These are phyloP conservation scores for Lepeophtheirus salmonis DNA, from an alignment of 1,140 invertebrate species.

Conservation along the genomic window DNA sequence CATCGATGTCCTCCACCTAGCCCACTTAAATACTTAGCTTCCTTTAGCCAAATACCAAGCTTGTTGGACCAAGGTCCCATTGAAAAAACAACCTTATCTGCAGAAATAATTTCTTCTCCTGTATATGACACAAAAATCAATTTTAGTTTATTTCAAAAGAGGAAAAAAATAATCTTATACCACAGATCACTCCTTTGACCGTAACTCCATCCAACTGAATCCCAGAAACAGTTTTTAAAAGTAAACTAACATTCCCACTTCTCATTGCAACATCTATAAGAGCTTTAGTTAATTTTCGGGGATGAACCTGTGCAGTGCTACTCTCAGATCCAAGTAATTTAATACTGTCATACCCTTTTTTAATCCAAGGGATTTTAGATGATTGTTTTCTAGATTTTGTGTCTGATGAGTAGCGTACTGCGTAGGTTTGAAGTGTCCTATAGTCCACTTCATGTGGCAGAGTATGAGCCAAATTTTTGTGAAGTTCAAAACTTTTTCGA, in stretches of 20 bases:
- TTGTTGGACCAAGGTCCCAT: constrained; percentile 16
- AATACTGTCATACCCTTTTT: no score
- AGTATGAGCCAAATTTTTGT: background rate
- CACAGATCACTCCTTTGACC: constrained; percentile 3
- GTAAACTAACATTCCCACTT: background rate
- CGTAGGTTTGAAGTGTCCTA: no score
- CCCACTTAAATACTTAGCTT: background rate
- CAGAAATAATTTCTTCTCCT: background rate
- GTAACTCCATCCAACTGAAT: background rate
- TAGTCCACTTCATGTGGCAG: background rate
- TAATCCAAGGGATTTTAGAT: no score
- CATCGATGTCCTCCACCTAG: background rate
- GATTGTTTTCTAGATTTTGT: no score
- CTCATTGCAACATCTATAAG: background rate
- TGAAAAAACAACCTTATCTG: constrained; percentile 6
- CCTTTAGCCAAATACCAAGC: background rate
- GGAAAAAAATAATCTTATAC: constrained; percentile 6
- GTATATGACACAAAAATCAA: background rate
- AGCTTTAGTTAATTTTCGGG: constrained; percentile 3
- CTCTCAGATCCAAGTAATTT: constrained; percentile 1
- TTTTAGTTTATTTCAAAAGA: no score
- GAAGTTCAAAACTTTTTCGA: constrained; percentile 13
- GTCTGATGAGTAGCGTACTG: no score
- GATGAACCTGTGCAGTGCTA: constrained; percentile 15
- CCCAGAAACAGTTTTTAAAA: background rate